Evolutionary conservation across 2,113 vertebrate species (phyloP).

Genomic region (Limnothrissa miodon): DNA sequence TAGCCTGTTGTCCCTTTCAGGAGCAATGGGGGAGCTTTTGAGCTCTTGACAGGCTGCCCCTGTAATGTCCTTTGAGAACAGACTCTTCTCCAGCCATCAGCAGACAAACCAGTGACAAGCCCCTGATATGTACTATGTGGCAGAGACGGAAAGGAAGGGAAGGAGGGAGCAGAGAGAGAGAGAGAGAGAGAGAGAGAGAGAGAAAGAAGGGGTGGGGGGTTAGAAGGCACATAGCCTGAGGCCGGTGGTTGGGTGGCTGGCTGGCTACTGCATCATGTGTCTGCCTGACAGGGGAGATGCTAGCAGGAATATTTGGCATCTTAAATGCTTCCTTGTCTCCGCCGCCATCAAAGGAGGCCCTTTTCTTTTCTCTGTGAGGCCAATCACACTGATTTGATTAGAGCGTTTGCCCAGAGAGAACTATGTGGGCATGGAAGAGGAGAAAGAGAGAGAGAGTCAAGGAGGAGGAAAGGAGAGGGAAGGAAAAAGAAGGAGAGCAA

Average conservation of each 20-base stretch:
- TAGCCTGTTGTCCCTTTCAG: neutral
- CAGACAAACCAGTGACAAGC: neutral
- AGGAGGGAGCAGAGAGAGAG: neutral
- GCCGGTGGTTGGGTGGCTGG: neutral
- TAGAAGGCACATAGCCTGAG: neutral
- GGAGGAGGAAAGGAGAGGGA: neutral
- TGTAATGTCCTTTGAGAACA: neutral
- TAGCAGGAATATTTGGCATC: constrained; percentile 40
- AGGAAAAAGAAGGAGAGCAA: neutral
- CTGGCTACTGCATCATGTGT: constrained; percentile 54
- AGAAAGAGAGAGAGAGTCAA: neutral
- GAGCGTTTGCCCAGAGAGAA: constrained; percentile 56
- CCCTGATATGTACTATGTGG: neutral
- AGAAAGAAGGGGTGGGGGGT: neutral
- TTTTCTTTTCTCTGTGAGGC: constrained; percentile 51
- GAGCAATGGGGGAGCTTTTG: neutral
- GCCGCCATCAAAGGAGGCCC: constrained; percentile 55
- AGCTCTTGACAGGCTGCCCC: neutral
- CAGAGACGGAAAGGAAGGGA: neutral
- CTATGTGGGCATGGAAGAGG: constrained; percentile 37
- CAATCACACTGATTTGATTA: constrained; percentile 72
- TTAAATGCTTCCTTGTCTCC: constrained; percentile 59
- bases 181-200: neutral
- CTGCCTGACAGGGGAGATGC: constrained; percentile 51
- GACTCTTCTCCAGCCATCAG: neutral